Evolutionary conservation across 2,888 invertebrate species (phyloP), one percentile per base, ranked within the genome.

Genomic region (Punctoribates punctum): DNA sequence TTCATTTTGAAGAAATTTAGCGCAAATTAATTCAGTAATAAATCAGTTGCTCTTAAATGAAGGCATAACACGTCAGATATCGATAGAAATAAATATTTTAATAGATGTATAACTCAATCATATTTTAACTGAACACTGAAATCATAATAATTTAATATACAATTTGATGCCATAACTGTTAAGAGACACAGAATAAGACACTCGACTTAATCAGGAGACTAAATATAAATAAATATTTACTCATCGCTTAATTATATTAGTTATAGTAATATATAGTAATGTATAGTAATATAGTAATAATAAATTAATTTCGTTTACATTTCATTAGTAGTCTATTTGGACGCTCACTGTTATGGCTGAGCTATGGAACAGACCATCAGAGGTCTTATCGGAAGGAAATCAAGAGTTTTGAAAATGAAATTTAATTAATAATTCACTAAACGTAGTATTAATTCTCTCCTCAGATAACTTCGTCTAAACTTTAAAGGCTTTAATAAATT

Each of bases 1-100:
- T 65, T 65, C 65, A 65, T 65, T 65, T 65, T n/a, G n/a, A n/a
- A n/a, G n/a, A 65, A 65, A 65, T 65, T 65, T 27, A 65, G 65
- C 11, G 29, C 11, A 65, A 65, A 65, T 65, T 65, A 65, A 65
- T 34, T 27, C 65, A 65, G 34, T 34, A 27, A 65, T 65, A 65
- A 65, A 34, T 65, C 65, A 29, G 34, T 17, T n/a, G n/a, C n/a
- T 13, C 65, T 11, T 65, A 17, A 65, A 65, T 65, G 65, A 65
- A 65, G 65, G 27, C 65, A 27, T 65, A 65, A 34, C 65, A 65
- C 65, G 65, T 29, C 17, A 65, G 57, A 54, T 17, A 25, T 23
- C 23, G 57, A 57, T 23, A 57, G n/a, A 57, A 57, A 54, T 54
- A 57, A 23, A 23, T 20, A 57, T 23, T n/a, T n/a, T n/a, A n/a